These are phyloP conservation scores for Meles meles DNA, from an alignment of 2,113 vertebrate genomes.

Conservation along the genomic window DNA sequence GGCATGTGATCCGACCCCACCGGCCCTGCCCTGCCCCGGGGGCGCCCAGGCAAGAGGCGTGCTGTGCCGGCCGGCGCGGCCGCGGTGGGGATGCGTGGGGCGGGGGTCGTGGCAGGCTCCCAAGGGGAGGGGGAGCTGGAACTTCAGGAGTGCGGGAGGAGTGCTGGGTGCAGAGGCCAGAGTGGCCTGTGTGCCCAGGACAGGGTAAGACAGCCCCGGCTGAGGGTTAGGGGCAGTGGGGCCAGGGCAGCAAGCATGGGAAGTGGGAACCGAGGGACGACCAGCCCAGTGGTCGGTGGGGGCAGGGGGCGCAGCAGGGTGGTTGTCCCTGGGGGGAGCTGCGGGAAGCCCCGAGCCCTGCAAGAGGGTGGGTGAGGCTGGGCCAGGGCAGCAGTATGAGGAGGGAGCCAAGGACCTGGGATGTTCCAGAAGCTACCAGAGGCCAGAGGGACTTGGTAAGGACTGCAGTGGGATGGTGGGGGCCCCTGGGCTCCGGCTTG, in stretches of 20 bases:
- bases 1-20: neutral
- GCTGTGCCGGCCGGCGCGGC: no score
- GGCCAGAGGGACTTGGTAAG: neutral
- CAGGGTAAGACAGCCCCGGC: neutral
- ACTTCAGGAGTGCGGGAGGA: neutral
- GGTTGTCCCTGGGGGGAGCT: no score
- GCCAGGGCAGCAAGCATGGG: neutral
- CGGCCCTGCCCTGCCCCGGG: neutral
- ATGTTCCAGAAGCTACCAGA: neutral
- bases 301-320: no score
- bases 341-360: neutral
- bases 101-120: neutral
- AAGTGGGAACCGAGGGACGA: neutral
- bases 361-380: neutral
- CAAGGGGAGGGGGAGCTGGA: neutral
- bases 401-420: neutral
- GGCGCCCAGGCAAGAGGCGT: neutral
- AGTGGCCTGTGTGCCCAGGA: neutral
- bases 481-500: neutral
- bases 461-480: neutral
- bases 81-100: no score
- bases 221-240: neutral
- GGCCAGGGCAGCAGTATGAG: neutral
- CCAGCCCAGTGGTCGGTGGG: rapidly evolving
- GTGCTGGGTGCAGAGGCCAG: neutral